These are phyloP conservation scores for Asarcornis scutulata DNA, from an alignment of 2,113 vertebrate genomes.

Conservation along the genomic window DNA sequence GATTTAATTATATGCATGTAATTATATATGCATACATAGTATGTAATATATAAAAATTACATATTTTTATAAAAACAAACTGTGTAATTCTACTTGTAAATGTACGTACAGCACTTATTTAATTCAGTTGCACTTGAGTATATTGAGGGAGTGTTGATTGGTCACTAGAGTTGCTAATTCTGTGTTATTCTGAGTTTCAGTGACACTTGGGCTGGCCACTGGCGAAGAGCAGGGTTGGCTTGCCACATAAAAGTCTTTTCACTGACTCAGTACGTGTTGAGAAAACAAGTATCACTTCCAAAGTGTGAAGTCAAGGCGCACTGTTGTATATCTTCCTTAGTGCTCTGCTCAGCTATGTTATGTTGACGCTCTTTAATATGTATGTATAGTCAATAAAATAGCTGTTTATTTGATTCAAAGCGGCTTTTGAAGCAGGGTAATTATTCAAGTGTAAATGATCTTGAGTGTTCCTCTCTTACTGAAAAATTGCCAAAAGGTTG, in stretches of 20 bases:
- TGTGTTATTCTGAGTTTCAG: neutral
- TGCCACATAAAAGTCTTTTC: neutral
- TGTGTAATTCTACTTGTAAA: neutral
- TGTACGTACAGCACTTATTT: neutral
- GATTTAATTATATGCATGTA: neutral
- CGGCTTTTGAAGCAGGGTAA: constrained; percentile 16
- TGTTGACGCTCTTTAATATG: neutral
- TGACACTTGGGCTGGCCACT: neutral
- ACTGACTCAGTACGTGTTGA: neutral
- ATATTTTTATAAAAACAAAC: neutral
- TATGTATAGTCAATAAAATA: constrained; percentile 47
- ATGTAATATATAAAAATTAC: no score
- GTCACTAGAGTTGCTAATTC: neutral
- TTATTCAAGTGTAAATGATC: constrained; percentile 1
- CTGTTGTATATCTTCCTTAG: neutral
- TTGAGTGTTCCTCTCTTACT: neutral
- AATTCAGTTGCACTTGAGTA: neutral
- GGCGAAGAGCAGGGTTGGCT: neutral
- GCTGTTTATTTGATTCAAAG: constrained; percentile 25
- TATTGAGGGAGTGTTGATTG: neutral
- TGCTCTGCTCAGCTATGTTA: neutral
- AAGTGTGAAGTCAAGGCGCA: neutral
- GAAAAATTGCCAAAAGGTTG: constrained; percentile 4
- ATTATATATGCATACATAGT: no score
- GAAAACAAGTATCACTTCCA: neutral